These are phyloP conservation scores for Heliconius nattereri DNA, from an alignment of 1,140 invertebrate genomes.

Conservation along the genomic window DNA sequence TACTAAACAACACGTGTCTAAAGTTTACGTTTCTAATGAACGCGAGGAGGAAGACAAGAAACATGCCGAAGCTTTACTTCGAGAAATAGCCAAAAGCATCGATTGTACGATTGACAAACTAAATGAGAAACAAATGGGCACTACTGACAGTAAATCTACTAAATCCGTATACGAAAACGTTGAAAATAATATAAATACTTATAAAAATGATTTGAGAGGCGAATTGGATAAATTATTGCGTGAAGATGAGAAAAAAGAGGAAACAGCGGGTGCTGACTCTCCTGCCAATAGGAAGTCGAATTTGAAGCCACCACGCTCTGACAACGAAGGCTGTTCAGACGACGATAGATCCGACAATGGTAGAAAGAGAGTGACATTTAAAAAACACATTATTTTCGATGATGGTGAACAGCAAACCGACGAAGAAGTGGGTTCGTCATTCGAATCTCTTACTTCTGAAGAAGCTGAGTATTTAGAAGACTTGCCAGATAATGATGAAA, in stretches of 20 bases:
- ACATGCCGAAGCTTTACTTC: slow-evolving; percentile 65
- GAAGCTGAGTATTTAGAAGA: slow-evolving; percentile 69
- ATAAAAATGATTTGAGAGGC: slow-evolving; percentile 61
- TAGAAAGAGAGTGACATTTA: slow-evolving; percentile 70
- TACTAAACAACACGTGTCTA: slow-evolving; percentile 67
- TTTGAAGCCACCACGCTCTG: slow-evolving; percentile 69
- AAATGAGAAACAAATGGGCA: slow-evolving; percentile 67
- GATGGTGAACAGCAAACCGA: slow-evolving; percentile 75
- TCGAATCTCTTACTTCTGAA: slow-evolving; percentile 72
- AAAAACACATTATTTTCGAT: slow-evolving; percentile 71
- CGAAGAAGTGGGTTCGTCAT: slow-evolving; percentile 68
- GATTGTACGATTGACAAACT: slow-evolving; percentile 67
- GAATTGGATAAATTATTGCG: slow-evolving; percentile 64
- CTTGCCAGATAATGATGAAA: slow-evolving; percentile 60
- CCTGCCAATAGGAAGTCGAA: slow-evolving; percentile 66
- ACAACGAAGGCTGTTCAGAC: slow-evolving; percentile 68
- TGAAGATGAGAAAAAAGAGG: slow-evolving; percentile 36
- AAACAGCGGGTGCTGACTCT: slow-evolving; percentile 47
- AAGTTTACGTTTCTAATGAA: slow-evolving; percentile 64
- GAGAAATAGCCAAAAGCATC: slow-evolving; percentile 69
- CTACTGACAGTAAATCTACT: slow-evolving; percentile 54
- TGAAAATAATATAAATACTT: slow-evolving; percentile 51
- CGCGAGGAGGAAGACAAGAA: slow-evolving; percentile 60
- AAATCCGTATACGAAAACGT: slow-evolving; percentile 55
- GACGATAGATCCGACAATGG: slow-evolving; percentile 72